Base-by-base conservation (phyloP, 2,888 invertebrate genomes). In the Tiliacea citrago region DNA sequence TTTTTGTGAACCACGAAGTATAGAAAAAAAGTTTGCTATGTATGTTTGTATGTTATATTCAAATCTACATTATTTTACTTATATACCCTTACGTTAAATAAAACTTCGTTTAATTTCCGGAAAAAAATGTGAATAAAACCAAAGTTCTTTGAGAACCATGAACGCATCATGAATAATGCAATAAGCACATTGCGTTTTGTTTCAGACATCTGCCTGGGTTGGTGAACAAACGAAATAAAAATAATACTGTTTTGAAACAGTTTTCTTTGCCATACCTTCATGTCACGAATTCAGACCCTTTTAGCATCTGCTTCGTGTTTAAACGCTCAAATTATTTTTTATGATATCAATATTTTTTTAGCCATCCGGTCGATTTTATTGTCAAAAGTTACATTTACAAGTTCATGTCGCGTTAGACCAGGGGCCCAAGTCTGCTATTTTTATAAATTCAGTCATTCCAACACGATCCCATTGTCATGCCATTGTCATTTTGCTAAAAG, bases 381-480 rank as follows among this genome's bases (percentile, higher is more conserved):
- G 60, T 75, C 69, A 75, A 84, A 86, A 82, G 47, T 55, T 58
- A 80, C 73, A 85, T 81, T 82, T 68, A 79, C 47, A 76, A 81
- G 61, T 80, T 78, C 69, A 79, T 81, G 67, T 83, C 72, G 81
- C 72, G 69, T 76, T 73, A 63, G 73, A 87, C 84, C 84, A 35
- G 35, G 35, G 35, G 3, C 35, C 5, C 35, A 35, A 35, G 35
- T 35, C 35, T 35, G 35, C 35, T 35, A 5, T n/a, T n/a, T n/a
- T n/a, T n/a, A n/a, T n/a, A n/a, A n/a, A n/a, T n/a, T n/a, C n/a
- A n/a, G n/a, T n/a, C n/a, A n/a, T n/a, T n/a, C n/a, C 35, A n/a
- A n/a, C n/a, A n/a, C n/a, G n/a, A n/a, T n/a, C n/a, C n/a, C n/a
- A n/a, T n/a, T n/a, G n/a, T n/a, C n/a, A n/a, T n/a, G n/a, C n/a